Conservation (phyloP, 2,113 vertebrate genomes). For the Psettodes erumei region DNA sequence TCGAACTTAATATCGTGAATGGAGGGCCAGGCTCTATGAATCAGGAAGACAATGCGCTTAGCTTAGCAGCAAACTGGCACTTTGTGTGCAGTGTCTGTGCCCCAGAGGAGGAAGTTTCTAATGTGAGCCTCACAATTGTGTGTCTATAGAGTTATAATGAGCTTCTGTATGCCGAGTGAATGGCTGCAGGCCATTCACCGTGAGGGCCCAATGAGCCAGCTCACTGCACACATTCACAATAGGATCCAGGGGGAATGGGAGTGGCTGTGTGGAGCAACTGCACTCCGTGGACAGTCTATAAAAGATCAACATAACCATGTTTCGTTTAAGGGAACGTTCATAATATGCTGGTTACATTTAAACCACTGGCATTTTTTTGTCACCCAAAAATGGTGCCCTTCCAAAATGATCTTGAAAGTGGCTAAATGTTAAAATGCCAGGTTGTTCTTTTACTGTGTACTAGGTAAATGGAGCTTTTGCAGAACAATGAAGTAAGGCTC, state of each 20-base stretch:
- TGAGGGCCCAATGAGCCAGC: slow-evolving; percentile 93
- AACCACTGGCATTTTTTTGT: neutral
- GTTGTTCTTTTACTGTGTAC: slow-evolving; percentile 17
- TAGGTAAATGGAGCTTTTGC: neutral
- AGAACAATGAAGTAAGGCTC: slow-evolving; percentile 13
- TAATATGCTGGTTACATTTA: neutral
- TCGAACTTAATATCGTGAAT: slow-evolving; percentile 86
- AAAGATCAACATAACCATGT: slow-evolving; percentile 63
- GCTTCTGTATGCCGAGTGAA: slow-evolving; percentile 94
- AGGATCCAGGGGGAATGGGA: slow-evolving; percentile 89
- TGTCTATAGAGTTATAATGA: slow-evolving; percentile 99
- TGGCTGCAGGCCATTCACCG: slow-evolving; percentile 90
- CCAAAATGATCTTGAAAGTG: neutral
- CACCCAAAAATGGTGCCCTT: neutral
- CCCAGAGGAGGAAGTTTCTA: slow-evolving; percentile 91
- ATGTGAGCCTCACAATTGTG: slow-evolving; percentile 92
- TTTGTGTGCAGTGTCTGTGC: slow-evolving; percentile 90
- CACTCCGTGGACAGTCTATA: slow-evolving; percentile 86
- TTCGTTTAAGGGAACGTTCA: slow-evolving; percentile 29
- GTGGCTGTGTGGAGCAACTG: slow-evolving; percentile 67
- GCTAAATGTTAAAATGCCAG: slow-evolving; percentile 17
- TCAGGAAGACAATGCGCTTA: slow-evolving; percentile 86
- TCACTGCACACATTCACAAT: slow-evolving; percentile 91
- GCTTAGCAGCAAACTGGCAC: slow-evolving; percentile 93
- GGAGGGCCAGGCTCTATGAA: slow-evolving; percentile 84